A percentile compares a stretch with the other conserved stretches of the same genome.
These are phyloP conservation scores for Corapipo altera DNA, from an alignment of 2,113 vertebrate species.

Conservation along the genomic window DNA sequence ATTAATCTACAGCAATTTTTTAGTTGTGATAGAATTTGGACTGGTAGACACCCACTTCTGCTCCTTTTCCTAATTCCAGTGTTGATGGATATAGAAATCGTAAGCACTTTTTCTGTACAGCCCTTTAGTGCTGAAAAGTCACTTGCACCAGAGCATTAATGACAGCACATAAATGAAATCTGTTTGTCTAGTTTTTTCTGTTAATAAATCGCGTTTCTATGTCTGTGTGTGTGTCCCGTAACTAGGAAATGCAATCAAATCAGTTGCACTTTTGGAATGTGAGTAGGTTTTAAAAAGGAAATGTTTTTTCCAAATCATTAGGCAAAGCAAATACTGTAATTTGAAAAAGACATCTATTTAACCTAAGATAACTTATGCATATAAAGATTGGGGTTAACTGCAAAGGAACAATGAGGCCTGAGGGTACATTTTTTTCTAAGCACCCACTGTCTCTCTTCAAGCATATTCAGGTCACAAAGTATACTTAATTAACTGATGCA, in stretches of 20 bases:
- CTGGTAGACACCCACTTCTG: background rate
- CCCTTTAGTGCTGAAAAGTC: background rate
- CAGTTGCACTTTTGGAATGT: background rate
- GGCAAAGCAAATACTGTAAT: background rate
- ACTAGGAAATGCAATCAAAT: background rate
- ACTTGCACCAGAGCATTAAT: background rate
- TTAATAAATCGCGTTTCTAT: background rate
- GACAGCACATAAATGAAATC: background rate
- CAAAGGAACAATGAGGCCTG: background rate
- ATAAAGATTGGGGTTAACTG: background rate
- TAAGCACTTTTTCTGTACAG: background rate
- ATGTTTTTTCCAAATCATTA: background rate
- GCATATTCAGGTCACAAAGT: conserved; percentile 27
- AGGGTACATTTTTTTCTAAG: background rate
- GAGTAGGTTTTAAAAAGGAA: background rate
- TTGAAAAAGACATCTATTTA: background rate
- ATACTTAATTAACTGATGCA: conserved; percentile 27
- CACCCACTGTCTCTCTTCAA: background rate
- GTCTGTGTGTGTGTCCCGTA: too few species aligned
- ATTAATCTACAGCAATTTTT: background rate
- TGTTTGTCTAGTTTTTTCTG: background rate
- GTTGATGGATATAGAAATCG: background rate
- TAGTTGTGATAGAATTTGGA: background rate
- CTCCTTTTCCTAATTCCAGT: background rate
- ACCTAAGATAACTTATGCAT: background rate